Conservation (phyloP, 2,797 vertebrate species). For the Babyrousa celebensis region DNA sequence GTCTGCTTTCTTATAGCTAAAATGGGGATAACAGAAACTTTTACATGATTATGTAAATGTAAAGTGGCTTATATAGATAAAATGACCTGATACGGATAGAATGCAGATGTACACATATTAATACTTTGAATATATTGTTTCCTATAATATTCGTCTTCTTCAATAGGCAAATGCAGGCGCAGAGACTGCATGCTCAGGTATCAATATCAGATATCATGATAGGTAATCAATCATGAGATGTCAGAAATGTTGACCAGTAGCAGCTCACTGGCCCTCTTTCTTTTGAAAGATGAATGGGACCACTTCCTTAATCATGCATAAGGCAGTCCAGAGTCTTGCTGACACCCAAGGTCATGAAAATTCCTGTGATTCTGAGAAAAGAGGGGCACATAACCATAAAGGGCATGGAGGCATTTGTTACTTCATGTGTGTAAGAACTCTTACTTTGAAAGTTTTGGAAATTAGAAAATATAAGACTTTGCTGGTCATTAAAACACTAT, state of each 20-base stretch:
- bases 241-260: neutral
- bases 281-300: neutral
- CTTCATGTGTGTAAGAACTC: neutral
- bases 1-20: slow-evolving; percentile 28
- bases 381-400: neutral
- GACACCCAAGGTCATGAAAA: neutral
- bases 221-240: neutral
- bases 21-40: neutral
- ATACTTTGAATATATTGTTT: neutral
- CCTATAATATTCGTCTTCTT: neutral
- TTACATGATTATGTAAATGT: neutral
- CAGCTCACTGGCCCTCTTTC: neutral
- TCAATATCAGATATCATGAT: neutral
- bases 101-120: neutral
- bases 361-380: neutral
- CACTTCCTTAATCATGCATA: neutral
- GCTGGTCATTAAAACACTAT: slow-evolving; percentile 12
- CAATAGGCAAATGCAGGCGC: neutral
- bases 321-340: neutral
- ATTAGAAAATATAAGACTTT: neutral
- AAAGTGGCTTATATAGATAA: neutral
- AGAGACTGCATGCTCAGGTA: neutral
- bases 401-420: neutral
- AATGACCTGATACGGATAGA: neutral
- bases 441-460: neutral